phyloP scores from a whole-genome alignment of 1,140 invertebrate genomes.

The Coboldia fuscipes region DNA sequence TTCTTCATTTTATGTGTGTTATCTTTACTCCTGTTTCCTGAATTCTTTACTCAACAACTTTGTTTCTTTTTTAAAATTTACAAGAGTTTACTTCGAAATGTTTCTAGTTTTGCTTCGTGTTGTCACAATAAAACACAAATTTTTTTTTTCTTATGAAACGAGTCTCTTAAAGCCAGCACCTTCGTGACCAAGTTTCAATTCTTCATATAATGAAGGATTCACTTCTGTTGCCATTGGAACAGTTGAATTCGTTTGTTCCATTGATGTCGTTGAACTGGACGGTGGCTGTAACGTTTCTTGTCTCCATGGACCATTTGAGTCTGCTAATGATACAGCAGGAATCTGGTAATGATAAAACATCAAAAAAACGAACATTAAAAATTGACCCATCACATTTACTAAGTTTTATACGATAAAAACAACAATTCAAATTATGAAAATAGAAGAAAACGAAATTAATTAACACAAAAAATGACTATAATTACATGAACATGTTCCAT shows the following conservation, averaged over 20 bases:
- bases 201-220: conserved; percentile 51
- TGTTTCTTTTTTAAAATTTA: too few relatives aligned
- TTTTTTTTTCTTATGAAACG: conserved; percentile 23
- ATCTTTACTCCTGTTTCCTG: too few relatives aligned
- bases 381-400: too few relatives aligned
- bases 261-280: background rate
- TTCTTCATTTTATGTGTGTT: too few relatives aligned
- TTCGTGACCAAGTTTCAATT: conserved; percentile 54
- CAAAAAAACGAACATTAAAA: too few relatives aligned
- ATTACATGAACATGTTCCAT: conserved; percentile 44
- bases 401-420: too few relatives aligned
- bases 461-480: background rate
- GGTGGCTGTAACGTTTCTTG: conserved; percentile 30
- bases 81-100: too few relatives aligned
- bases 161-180: conserved; percentile 57
- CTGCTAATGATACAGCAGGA: conserved; percentile 13
- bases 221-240: conserved; percentile 29
- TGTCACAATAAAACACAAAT: too few relatives aligned
- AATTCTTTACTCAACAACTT: too few relatives aligned
- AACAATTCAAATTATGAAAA: too few relatives aligned
- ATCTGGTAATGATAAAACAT: conserved; percentile 8
- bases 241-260: background rate
- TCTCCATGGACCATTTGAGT: conserved; percentile 19
- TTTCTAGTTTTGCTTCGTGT: too few relatives aligned
- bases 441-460: too few relatives aligned